phyloP scores from a whole-genome alignment of 2,888 invertebrate species.

The Auanema sp. region DNA sequence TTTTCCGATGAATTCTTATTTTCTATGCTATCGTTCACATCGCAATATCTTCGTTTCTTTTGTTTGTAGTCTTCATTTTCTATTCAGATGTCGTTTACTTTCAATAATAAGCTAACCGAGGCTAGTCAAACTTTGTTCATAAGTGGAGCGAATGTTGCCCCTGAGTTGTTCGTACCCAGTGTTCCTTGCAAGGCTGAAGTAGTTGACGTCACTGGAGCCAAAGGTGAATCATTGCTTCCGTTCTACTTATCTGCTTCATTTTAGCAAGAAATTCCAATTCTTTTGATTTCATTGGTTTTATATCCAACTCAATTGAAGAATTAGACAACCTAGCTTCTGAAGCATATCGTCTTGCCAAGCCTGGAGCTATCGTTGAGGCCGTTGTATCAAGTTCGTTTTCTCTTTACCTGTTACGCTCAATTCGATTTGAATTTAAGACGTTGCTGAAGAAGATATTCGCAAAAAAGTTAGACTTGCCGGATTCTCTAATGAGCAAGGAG shows the following conservation, averaged over 20 bases:
- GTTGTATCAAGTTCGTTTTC: not conserved
- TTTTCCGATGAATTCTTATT: not conserved
- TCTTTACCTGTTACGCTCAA: not conserved
- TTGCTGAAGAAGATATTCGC: slow-evolving; percentile 1
- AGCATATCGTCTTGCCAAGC: slow-evolving; percentile 9
- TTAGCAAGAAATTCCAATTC: not conserved
- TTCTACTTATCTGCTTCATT: not conserved
- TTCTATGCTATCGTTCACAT: not conserved
- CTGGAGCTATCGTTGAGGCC: slow-evolving; percentile 7
- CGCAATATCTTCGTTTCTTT: not conserved
- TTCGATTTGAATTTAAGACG: slow-evolving; percentile 6
- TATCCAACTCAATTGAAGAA: slow-evolving; percentile 3
- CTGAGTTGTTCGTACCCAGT: too few relatives aligned
- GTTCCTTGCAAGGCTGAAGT: too few relatives aligned
- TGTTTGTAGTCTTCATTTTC: not conserved
- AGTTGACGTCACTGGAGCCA: too few relatives aligned
- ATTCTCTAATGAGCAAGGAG: slow-evolving; percentile 6
- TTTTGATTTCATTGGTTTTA: slow-evolving; percentile 6
- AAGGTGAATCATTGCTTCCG: too few relatives aligned
- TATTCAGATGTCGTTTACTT: not conserved
- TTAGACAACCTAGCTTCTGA: slow-evolving; percentile 5
- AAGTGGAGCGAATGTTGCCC: too few relatives aligned
- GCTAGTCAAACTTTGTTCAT: too few relatives aligned
- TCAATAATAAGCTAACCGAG: not conserved
- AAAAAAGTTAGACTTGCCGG: slow-evolving; percentile 13